Evolutionary conservation across 2,888 invertebrate genomes (phyloP), one percentile per base, ranked within the genome.

Genomic region (Drosophila macrospina): DNA sequence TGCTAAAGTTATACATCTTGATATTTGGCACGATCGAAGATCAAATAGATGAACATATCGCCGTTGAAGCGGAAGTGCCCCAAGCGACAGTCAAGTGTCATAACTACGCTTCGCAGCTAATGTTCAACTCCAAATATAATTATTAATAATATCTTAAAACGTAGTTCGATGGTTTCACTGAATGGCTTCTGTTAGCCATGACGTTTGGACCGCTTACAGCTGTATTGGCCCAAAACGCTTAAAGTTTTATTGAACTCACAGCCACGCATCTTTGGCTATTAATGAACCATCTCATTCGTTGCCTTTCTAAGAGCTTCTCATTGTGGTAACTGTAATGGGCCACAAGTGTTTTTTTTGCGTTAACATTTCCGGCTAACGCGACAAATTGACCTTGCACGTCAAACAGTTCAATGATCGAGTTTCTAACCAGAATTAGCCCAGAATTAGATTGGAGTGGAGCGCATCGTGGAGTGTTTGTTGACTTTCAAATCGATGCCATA

Each of bases 101-200:
- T 81, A 83, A 83, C 81, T 85, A 76, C 85, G 70, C 79, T 81
- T 72, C 61, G 67, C 62, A 61, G 61, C 64, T 42, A 51, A 44
- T 52, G 52, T 30, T 41, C 4, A 66, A 44, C 36, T 34, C 34
- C 7, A 69, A 37, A 59, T 32, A 54, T 39, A 41, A 41, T 36
- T 41, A 59, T 50, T 50, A 72, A 20, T 15, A 11, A 37, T 30
- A 48, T 26, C 10, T 26, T 26, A 11, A 36, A 41, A 50, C 48
- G 11, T 20, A 30, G 16, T 32, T 47, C 59, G 59, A 34, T 75
- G 26, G 44, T 44, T 57, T 55, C 56, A n/a, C n/a, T 63, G 64
- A 74, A 70, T 74, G 84, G 77, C 80, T 83, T 80, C 84, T 86
- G 83, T 70, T 70, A 79, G 68, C 83, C 80, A 66, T 86, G 69